phyloP scores from a whole-genome alignment of 2,797 vertebrate species.

The Danionella dracula region DNA sequence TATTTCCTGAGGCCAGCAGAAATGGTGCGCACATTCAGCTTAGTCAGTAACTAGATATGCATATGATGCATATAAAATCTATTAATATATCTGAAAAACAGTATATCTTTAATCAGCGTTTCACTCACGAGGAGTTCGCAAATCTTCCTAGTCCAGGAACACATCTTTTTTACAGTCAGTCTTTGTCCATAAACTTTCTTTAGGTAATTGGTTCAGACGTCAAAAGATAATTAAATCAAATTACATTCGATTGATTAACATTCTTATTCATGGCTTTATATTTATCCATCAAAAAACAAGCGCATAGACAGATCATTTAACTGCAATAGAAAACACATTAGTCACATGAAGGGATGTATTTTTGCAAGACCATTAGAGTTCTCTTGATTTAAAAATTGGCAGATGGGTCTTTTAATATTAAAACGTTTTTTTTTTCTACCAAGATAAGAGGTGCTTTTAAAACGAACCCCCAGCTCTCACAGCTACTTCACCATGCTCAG shows the following conservation, averaged over 20 bases:
- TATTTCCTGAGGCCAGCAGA: too few relatives aligned
- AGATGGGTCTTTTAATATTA: conserved; percentile 36
- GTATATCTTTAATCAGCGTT: too few relatives aligned
- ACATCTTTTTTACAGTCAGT: neutral
- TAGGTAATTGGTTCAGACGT: conserved; percentile 41
- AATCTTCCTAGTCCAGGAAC: neutral
- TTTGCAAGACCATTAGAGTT: conserved; percentile 33
- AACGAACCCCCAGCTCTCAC: conserved; percentile 12
- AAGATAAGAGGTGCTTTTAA: conserved; percentile 18
- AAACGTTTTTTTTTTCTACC: conserved; percentile 26
- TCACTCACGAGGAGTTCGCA: neutral
- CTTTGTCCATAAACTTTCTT: neutral
- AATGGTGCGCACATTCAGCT: too few relatives aligned
- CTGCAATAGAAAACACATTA: conserved; percentile 51
- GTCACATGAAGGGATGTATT: conserved; percentile 37
- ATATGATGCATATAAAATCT: too few relatives aligned
- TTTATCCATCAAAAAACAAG: conserved; percentile 47
- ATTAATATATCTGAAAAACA: too few relatives aligned
- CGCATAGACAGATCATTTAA: conserved; percentile 38
- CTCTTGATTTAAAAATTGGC: conserved; percentile 17
- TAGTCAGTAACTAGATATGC: too few relatives aligned
- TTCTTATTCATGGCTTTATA: conserved; percentile 50
- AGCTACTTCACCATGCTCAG: conserved; percentile 9
- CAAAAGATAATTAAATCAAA: conserved; percentile 49
- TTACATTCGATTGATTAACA: conserved; percentile 52